phyloP scores from a whole-genome alignment of 2,797 vertebrate species.

The Gymnothorax reevesii region DNA sequence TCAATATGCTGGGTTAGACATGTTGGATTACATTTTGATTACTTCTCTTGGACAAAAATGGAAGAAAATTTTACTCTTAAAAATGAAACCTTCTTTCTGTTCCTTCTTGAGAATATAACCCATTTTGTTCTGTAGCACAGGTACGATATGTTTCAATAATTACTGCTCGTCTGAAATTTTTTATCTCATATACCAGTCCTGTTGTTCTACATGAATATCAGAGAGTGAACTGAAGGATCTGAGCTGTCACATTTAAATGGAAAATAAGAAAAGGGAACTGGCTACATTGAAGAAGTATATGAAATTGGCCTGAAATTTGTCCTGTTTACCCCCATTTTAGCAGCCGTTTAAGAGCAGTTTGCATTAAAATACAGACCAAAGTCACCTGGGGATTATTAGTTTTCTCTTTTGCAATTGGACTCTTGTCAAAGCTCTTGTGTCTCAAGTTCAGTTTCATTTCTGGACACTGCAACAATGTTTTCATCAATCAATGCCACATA shows the following conservation, averaged over 20 bases:
- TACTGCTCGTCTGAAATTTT: background rate
- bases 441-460: background rate
- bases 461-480: background rate
- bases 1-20: background rate
- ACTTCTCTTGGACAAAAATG: background rate
- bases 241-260: background rate
- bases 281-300: background rate
- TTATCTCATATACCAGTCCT: background rate
- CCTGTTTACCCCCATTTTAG: background rate
- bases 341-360: background rate
- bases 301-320: background rate
- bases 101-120: background rate
- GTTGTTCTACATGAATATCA: background rate
- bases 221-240: background rate
- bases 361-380: background rate
- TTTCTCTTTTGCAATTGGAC: background rate
- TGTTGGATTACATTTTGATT: background rate
- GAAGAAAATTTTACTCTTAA: background rate
- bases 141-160: background rate
- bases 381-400: background rate
- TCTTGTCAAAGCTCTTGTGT: background rate
- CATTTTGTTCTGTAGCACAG: background rate
- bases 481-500: background rate
- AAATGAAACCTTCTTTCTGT: background rate
- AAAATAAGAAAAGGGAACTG: background rate